Evolutionary conservation across 2,113 vertebrate species (phyloP), one percentile per base, ranked within the genome.

Genomic region (Ageneiosus marmoratus): DNA sequence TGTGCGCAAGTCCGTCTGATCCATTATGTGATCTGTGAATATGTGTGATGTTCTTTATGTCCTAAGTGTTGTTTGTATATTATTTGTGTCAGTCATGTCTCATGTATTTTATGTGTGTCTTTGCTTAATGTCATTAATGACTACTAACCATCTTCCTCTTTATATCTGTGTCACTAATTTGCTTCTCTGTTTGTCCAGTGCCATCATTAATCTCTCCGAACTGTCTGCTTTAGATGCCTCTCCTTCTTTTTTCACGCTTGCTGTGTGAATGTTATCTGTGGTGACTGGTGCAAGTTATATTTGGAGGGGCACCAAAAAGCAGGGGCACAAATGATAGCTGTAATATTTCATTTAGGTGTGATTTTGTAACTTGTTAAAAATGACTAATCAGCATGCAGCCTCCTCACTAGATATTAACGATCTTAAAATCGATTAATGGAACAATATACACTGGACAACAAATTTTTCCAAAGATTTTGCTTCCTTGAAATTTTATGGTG

Each of bases 61-160:
- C 81, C 29, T 48, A 16, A 70, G 67, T 73, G 69, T 16, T 55
- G 27, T 55, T 22, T 63, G 34, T 44, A 79, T 32, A 27, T 55
- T 58, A 32, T 80, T 32, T 65, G 55, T 78, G 76, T 48, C 27
- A 37, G 41, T 83, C 78, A 77, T 15, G 65, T 82, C 77, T 86
- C 37, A 41, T 50, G 44, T 83, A 77, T 84, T 82, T 60, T 87
- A 72, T 88, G 37, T 92, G 89, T 89, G 87, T 89, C 83, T 85
- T 77, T 65, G 65, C 82, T 76, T 80, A 62, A 75, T 63, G n/a
- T 63, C 24, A 62, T 75, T 48, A 32, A 29, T 48, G 44, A 50
- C 12, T 16, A 24, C 58, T 50, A 34, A 46, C 73, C 37, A 37
- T 58, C 62, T 37, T 41, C 29, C 16, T 62, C 12, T 62, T 2